Conservation (phyloP, 2,797 vertebrate species). For the Enteromius afrohamiltoni region DNA sequence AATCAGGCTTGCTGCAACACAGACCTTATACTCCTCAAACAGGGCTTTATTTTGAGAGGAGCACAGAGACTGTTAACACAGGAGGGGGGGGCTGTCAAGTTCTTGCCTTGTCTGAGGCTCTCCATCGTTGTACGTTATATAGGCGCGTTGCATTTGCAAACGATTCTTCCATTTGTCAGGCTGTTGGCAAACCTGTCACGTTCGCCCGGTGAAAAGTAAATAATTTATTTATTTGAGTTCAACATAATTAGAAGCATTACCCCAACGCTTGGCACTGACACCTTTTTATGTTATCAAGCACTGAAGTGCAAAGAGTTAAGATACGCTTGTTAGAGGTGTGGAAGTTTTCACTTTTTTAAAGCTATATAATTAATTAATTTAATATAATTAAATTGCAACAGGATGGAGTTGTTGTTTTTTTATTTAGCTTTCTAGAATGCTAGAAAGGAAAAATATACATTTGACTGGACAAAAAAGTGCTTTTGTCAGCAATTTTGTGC, state of each 20-base stretch:
- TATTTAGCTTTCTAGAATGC: conserved; percentile 45
- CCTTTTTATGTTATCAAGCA: conserved; percentile 81
- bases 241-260: conserved; percentile 84
- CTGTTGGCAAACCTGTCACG: conserved; percentile 83
- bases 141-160: conserved; percentile 56
- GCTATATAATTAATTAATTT: too few relatives aligned
- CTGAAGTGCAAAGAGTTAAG: conserved; percentile 75
- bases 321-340: conserved; percentile 72
- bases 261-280: conserved; percentile 73
- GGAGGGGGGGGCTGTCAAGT: conserved; percentile 76
- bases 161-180: conserved; percentile 74
- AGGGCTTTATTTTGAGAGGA: conserved; percentile 68
- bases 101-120: conserved; percentile 72
- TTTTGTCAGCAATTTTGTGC: conserved; percentile 68
- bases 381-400: conserved; percentile 81
- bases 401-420: conserved; percentile 39
- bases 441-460: conserved; percentile 62
- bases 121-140: conserved; percentile 61
- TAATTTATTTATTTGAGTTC: conserved; percentile 85
- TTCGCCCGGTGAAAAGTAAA: conserved; percentile 77
- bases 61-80: conserved; percentile 72
- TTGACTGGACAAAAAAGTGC: conserved; percentile 66
- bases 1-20: conserved; percentile 70
- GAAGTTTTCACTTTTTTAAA: conserved; percentile 71
- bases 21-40: conserved; percentile 79